Percentiles rank a stretch among this genome's conserved stretches.
Evolutionary conservation across 2,888 invertebrate species (phyloP).

Genomic region (Parnassius glacialis): DNA sequence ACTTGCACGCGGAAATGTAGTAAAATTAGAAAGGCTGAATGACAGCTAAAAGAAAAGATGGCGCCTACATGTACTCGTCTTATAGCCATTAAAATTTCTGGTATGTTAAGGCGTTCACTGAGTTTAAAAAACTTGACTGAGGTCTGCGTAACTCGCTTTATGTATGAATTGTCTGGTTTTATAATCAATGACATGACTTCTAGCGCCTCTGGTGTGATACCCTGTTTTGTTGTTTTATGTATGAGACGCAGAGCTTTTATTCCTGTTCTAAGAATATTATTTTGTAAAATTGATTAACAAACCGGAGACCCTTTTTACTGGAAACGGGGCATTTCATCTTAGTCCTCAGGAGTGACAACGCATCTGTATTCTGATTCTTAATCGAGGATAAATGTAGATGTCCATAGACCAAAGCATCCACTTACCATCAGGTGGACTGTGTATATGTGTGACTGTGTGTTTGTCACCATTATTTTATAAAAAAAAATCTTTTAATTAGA

Average conservation of each 20-base stretch:
- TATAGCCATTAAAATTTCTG: slow-evolving; percentile 25
- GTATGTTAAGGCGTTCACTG: slow-evolving; percentile 14
- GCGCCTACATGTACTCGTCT: slow-evolving; percentile 24
- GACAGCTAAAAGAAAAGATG: slow-evolving; percentile 31
- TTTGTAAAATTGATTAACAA: too few relatives aligned
- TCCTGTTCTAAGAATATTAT: neutral
- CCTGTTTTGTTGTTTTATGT: slow-evolving; percentile 14
- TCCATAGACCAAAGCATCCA: too few relatives aligned
- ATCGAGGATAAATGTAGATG: too few relatives aligned
- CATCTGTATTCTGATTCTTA: too few relatives aligned
- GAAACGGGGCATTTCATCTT: too few relatives aligned
- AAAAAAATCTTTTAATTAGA: too few relatives aligned
- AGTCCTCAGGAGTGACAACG: too few relatives aligned
- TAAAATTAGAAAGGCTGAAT: slow-evolving; percentile 35
- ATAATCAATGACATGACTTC: slow-evolving; percentile 25
- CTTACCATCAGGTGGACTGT: too few relatives aligned
- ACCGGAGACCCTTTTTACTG: too few relatives aligned
- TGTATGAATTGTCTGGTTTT: slow-evolving; percentile 25
- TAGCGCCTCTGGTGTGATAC: slow-evolving; percentile 25
- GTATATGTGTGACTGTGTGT: too few relatives aligned
- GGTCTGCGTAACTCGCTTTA: slow-evolving; percentile 16
- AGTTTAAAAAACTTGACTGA: slow-evolving; percentile 21
- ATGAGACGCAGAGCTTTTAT: slow-evolving; percentile 17
- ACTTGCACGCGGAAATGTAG: slow-evolving; percentile 30
- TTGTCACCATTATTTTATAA: too few relatives aligned